Evolutionary conservation across 2,888 invertebrate genomes (phyloP).

Genomic region (Protodeltote pygarga): DNA sequence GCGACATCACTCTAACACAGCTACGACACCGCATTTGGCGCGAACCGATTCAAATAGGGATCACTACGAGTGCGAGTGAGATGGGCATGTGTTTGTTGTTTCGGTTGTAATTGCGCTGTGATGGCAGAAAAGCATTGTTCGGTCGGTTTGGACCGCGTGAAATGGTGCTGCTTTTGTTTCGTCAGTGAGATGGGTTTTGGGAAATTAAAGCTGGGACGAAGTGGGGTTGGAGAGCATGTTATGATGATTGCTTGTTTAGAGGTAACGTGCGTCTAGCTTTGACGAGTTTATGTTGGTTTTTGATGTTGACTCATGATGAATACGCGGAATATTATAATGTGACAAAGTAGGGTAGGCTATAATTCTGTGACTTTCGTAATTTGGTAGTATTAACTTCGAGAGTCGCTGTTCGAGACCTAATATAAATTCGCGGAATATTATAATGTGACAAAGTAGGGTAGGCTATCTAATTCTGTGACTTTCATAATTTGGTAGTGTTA

Average conservation of each 20-base stretch:
- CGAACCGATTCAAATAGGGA: slow-evolving; percentile 55
- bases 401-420: too few relatives aligned
- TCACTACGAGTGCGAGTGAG: slow-evolving; percentile 59
- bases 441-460: too few relatives aligned
- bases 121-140: slow-evolving; percentile 79
- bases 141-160: slow-evolving; percentile 84
- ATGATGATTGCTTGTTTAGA: slow-evolving; percentile 81
- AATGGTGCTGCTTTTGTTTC: slow-evolving; percentile 81
- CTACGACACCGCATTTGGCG: slow-evolving; percentile 73
- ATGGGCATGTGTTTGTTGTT: slow-evolving; percentile 66
- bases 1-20: slow-evolving; percentile 69
- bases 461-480: too few relatives aligned
- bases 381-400: too few relatives aligned
- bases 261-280: slow-evolving; percentile 50
- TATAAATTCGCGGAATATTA: too few relatives aligned
- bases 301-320: slow-evolving; percentile 26
- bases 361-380: too few relatives aligned
- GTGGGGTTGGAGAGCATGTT: slow-evolving; percentile 64
- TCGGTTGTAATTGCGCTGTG: slow-evolving; percentile 67
- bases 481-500: too few relatives aligned
- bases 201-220: slow-evolving; percentile 79
- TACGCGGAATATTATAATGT: slow-evolving; percentile 1
- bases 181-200: slow-evolving; percentile 78
- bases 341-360: too few relatives aligned
- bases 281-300: slow-evolving; percentile 40